These are phyloP conservation scores for Zaprionus gabonicus DNA, from an alignment of 1,140 invertebrate species.

Conservation along the genomic window DNA sequence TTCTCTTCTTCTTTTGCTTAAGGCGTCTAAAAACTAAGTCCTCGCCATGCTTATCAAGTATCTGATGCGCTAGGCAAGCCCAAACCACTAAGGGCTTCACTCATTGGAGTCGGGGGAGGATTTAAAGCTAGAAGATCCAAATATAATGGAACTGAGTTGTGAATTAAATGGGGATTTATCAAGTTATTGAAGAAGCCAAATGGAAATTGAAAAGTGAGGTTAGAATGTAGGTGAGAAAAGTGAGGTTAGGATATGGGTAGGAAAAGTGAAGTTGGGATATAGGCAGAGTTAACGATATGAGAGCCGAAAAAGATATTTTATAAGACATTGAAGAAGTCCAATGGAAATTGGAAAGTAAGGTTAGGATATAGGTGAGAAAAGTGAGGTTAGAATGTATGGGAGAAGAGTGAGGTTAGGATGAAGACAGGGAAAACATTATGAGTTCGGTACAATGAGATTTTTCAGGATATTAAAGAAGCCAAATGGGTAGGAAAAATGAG, in stretches of 20 bases:
- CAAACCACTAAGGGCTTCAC: neutral
- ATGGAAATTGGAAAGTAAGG: no score
- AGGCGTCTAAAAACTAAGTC: constrained; percentile 41
- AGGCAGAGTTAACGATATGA: no score
- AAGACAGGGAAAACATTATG: no score
- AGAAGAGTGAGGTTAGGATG: no score
- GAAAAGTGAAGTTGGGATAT: no score
- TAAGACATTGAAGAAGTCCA: no score
- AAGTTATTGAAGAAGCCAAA: neutral
- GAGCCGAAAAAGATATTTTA: no score
- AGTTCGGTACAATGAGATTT: no score
- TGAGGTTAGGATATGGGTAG: neutral
- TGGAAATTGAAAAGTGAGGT: neutral
- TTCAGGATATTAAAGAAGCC: no score
- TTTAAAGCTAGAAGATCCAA: neutral
- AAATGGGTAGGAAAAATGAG: no score
- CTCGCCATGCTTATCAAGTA: constrained; percentile 38
- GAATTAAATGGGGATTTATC: neutral
- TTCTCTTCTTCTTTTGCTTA: neutral
- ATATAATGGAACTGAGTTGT: neutral
- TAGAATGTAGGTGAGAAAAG: neutral
- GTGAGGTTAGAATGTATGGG: no score
- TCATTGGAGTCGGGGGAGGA: neutral
- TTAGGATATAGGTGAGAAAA: no score
- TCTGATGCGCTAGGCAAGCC: constrained; percentile 16